phyloP scores from a whole-genome alignment of 2,113 vertebrate genomes.

The Lepisosteus osseus region DNA sequence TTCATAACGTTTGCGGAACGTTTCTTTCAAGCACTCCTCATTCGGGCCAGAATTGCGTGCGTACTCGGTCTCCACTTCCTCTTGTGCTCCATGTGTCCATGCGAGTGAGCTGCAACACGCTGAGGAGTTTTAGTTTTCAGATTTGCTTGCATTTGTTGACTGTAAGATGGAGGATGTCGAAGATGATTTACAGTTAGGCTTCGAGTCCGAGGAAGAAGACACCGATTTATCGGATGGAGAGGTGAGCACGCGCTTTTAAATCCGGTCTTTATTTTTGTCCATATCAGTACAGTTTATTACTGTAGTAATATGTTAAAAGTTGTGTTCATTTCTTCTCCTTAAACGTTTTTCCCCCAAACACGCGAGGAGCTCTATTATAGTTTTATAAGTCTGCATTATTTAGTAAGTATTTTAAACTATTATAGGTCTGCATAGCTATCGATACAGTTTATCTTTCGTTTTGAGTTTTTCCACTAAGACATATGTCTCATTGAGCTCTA shows the following conservation, averaged over 20 bases:
- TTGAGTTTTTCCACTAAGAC: too few species aligned
- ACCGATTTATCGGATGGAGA: slow-evolving; percentile 68
- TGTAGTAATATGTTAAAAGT: neutral
- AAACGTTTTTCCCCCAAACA: neutral
- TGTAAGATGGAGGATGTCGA: slow-evolving; percentile 49
- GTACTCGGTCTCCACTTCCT: neutral
- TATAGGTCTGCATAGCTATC: too few species aligned
- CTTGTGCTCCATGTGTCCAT: neutral
- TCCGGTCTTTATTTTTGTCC: neutral
- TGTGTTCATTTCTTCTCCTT: neutral
- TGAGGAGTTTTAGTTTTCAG: neutral
- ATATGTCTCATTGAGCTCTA: too few species aligned
- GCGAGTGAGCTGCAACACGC: neutral
- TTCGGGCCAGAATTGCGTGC: neutral
- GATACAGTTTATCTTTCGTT: too few species aligned
- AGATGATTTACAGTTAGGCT: slow-evolving; percentile 46
- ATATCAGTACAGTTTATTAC: neutral
- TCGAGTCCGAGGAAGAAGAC: slow-evolving; percentile 73
- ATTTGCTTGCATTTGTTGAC: neutral
- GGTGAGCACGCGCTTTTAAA: slow-evolving; percentile 49
- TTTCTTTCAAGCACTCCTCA: neutral
- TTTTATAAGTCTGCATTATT: too few species aligned
- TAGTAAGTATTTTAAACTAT: too few species aligned
- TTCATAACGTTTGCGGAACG: too few species aligned
- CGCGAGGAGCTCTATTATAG: too few species aligned